A percentile compares a stretch with the other conserved stretches of the same genome.
Evolutionary conservation across 1,140 invertebrate genomes (phyloP).

Genomic region (Drosophila pallidifrons): DNA sequence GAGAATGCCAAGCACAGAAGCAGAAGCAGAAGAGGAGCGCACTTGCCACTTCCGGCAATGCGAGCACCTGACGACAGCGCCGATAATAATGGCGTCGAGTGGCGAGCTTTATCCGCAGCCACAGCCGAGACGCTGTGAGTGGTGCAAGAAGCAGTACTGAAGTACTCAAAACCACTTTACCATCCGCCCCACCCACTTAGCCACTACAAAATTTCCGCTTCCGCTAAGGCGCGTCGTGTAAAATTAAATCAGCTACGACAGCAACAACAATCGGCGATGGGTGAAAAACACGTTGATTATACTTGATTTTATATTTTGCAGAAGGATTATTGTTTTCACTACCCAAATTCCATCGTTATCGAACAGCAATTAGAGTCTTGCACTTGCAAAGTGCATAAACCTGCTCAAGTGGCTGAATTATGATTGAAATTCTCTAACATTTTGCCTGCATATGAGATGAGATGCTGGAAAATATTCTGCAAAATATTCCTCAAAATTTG

Average conservation of each 20-base stretch:
- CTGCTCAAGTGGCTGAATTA: conserved; percentile 69
- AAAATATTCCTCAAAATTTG: conserved; percentile 19
- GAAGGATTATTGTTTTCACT: conserved; percentile 13
- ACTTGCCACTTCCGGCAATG: conserved; percentile 72
- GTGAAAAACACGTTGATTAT: conserved; percentile 28
- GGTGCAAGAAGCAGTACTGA: background rate
- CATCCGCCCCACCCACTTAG: conserved; percentile 45
- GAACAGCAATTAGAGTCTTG: conserved; percentile 71
- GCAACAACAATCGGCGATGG: conserved; percentile 12
- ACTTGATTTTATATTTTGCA: conserved; percentile 2
- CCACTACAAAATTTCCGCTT: conserved; percentile 67
- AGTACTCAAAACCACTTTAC: background rate
- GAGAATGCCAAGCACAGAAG: conserved; percentile 46
- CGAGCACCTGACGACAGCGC: conserved; percentile 59
- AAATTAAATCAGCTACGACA: conserved; percentile 67
- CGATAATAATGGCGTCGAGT: conserved; percentile 26
- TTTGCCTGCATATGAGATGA: background rate
- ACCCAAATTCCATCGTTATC: conserved; percentile 39
- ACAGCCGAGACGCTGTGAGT: background rate
- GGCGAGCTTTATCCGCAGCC: conserved; percentile 12
- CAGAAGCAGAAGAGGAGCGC: conserved; percentile 22
- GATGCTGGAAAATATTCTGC: background rate
- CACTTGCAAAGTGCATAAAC: conserved; percentile 70
- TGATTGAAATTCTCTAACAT: background rate
- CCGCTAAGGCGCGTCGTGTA: conserved; percentile 54